Conservation (phyloP, 2,888 invertebrate species). For the Orthonychiurus folsomi region DNA sequence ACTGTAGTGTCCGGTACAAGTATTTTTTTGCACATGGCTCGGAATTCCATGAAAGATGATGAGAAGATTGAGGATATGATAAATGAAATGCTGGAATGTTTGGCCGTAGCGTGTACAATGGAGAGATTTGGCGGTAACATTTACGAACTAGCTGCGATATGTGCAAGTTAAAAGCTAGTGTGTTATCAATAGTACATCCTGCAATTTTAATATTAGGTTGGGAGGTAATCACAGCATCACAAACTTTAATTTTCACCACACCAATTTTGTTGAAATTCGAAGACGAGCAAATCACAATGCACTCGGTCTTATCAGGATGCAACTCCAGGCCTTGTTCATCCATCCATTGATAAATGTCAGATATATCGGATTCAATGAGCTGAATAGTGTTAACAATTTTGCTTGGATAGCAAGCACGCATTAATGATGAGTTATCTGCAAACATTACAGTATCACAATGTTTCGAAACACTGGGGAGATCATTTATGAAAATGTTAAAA, state of each 20-base stretch:
- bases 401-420: neutral
- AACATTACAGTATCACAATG: neutral
- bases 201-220: too few relatives aligned
- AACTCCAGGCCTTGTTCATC: neutral
- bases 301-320: slow-evolving; percentile 1
- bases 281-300: neutral
- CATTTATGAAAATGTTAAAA: slow-evolving; percentile 8
- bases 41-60: too few relatives aligned
- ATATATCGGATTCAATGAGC: neutral
- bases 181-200: too few relatives aligned
- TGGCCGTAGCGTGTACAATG: neutral
- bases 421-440: neutral
- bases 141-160: neutral
- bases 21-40: too few relatives aligned
- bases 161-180: neutral
- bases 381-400: neutral
- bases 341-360: neutral
- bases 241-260: neutral
- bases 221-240: neutral
- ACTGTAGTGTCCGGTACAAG: too few relatives aligned
- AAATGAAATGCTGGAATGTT: too few relatives aligned
- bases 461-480: neutral
- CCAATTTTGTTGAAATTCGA: neutral
- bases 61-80: too few relatives aligned
- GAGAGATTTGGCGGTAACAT: neutral